phyloP scores from a whole-genome alignment of 2,888 invertebrate genomes.

The Polydrusus cervinus region DNA sequence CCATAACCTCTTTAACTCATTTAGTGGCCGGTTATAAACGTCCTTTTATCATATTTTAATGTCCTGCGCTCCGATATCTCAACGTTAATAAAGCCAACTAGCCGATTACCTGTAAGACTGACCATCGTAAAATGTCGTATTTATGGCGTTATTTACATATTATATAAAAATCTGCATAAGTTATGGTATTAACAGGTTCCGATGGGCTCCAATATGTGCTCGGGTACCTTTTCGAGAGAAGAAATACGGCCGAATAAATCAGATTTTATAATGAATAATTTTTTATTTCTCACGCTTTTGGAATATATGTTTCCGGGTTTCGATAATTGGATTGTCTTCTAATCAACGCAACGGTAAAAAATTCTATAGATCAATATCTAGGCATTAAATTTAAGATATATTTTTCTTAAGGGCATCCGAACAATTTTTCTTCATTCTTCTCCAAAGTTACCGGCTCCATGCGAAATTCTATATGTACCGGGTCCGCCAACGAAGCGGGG shows the following conservation, averaged over 20 bases:
- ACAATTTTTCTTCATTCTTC: too few relatives aligned
- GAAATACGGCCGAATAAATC: background rate
- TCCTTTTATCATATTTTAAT: constrained; percentile 38
- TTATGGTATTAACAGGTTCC: constrained; percentile 49
- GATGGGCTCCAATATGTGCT: constrained; percentile 8
- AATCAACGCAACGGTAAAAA: background rate
- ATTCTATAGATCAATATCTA: too few relatives aligned
- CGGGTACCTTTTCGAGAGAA: background rate
- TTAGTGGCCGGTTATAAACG: constrained; percentile 36
- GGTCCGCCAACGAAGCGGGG: too few relatives aligned
- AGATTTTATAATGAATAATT: background rate
- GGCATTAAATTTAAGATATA: too few relatives aligned
- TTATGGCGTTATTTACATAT: constrained; percentile 57
- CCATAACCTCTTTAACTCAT: constrained; percentile 33
- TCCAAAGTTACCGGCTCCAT: too few relatives aligned
- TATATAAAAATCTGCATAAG: constrained; percentile 48
- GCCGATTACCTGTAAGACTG: constrained; percentile 14
- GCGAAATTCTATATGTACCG: too few relatives aligned
- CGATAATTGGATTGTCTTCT: background rate
- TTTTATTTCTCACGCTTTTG: constrained; percentile 18
- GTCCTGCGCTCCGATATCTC: constrained; percentile 33
- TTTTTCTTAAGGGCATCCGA: too few relatives aligned
- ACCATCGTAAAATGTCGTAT: constrained; percentile 58
- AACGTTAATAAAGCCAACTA: constrained; percentile 37
- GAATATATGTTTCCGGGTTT: background rate